Conservation (phyloP, 2,113 vertebrate genomes). For the Myotis davidii region DNA sequence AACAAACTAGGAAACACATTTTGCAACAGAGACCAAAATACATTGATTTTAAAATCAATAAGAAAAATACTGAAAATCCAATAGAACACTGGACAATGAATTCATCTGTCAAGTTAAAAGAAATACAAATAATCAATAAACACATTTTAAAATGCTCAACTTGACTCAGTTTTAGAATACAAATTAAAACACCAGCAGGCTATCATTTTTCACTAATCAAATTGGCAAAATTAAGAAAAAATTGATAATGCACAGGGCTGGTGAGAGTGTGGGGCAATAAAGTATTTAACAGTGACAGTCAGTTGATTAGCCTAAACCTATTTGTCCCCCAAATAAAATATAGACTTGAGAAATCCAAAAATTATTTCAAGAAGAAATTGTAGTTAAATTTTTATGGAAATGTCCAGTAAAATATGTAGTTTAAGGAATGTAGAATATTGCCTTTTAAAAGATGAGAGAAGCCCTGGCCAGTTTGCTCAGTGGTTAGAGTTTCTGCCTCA, state of each 20-base stretch:
- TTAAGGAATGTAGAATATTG: neutral
- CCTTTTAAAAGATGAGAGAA: conserved; percentile 28
- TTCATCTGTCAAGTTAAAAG: conserved; percentile 43
- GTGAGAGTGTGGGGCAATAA: neutral
- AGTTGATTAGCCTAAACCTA: neutral
- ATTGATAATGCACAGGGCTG: neutral
- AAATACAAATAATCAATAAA: conserved; percentile 45
- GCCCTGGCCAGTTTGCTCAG: too few species aligned
- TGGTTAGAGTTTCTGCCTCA: too few species aligned
- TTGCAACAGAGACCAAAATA: conserved; percentile 58
- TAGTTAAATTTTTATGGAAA: neutral
- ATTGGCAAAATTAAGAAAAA: conserved; percentile 1
- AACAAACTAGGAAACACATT: conserved; percentile 63
- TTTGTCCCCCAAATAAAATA: conserved; percentile 32
- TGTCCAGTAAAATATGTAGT: neutral
- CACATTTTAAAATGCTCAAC: conserved; percentile 33
- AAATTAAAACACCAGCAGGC: conserved; percentile 46
- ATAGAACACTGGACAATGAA: conserved; percentile 53
- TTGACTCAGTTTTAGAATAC: conserved; percentile 45
- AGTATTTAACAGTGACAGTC: neutral
- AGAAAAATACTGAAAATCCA: conserved; percentile 48
- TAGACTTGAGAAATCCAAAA: neutral
- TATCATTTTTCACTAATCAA: conserved; percentile 28
- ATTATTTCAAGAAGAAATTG: conserved; percentile 39
- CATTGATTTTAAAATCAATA: conserved; percentile 66